A percentile compares a stretch with the other conserved stretches of the same genome.
Evolutionary conservation across 30 jellyfish, hydroid and myxozoan species (phyloP).

Genomic region (Hydractinia symbiolongicarpus): DNA sequence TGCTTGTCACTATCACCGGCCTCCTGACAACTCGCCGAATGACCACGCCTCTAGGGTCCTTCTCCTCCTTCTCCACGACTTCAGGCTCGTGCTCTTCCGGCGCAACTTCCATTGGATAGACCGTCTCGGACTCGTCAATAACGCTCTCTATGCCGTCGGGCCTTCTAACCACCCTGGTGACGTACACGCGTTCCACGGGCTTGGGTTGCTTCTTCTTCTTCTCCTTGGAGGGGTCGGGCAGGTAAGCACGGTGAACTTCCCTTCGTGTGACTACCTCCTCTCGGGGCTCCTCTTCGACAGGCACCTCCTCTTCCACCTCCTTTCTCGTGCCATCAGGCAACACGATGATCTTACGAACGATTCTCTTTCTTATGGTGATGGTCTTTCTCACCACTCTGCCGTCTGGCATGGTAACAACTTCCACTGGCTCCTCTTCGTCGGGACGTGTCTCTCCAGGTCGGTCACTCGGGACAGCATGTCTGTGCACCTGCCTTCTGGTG

Average conservation of each 20-base stretch:
- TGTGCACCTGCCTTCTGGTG: neutral
- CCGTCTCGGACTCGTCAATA: slow-evolving; percentile 67
- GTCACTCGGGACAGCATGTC: neutral
- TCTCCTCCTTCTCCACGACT: slow-evolving; percentile 13
- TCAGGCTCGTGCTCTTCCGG: slow-evolving; percentile 50
- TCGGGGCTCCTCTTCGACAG: slow-evolving; percentile 46
- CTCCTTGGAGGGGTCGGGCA: neutral
- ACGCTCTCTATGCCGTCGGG: slow-evolving; percentile 67
- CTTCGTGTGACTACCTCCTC: slow-evolving; percentile 6
- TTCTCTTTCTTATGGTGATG: slow-evolving; percentile 43
- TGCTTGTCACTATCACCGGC: slow-evolving; percentile 46
- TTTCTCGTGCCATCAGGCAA: slow-evolving; percentile 57
- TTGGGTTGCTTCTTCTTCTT: slow-evolving; percentile 33
- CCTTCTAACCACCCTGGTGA: slow-evolving; percentile 59
- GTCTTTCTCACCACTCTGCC: slow-evolving; percentile 27
- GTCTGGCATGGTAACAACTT: slow-evolving; percentile 17
- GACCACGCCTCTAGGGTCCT: slow-evolving; percentile 22
- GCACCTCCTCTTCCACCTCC: slow-evolving; percentile 64
- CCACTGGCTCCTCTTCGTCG: slow-evolving; percentile 34
- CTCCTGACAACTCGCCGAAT: slow-evolving; percentile 43
- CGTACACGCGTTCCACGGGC: slow-evolving; percentile 65
- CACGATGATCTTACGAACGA: slow-evolving; percentile 33
- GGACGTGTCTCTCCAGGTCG: neutral
- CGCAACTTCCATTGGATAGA: slow-evolving; percentile 43
- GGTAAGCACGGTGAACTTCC: slow-evolving; percentile 1